A percentile compares a stretch with the other conserved stretches of the same genome.
Evolutionary conservation across 2,113 vertebrate species (phyloP).

Genomic region (Archocentrus centrarchus): DNA sequence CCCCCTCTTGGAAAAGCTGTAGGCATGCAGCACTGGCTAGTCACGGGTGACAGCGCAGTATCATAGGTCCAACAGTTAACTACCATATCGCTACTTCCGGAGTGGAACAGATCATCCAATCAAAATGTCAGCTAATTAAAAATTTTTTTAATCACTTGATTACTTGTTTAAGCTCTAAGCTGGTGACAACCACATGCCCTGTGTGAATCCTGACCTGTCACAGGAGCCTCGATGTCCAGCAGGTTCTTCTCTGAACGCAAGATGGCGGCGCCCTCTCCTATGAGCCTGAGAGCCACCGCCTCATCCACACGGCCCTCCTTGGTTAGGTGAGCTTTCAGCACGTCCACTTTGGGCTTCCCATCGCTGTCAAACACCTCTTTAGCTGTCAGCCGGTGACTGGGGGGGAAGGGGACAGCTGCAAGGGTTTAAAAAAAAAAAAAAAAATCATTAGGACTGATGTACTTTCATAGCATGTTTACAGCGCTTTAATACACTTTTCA

Average conservation of each 20-base stretch:
- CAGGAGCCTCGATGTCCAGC: slow-evolving; percentile 97
- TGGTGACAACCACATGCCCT: no score
- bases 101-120: not conserved
- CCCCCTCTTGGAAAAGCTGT: not conserved
- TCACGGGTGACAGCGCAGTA: rapidly evolving
- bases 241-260: slow-evolving; percentile 95
- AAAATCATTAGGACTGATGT: slow-evolving; percentile 3
- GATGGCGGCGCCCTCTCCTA: slow-evolving; percentile 94
- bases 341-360: slow-evolving; percentile 96
- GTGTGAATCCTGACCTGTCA: slow-evolving; percentile 87
- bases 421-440: not conserved
- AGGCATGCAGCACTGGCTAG: not conserved
- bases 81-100: not conserved
- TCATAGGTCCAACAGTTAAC: not conserved
- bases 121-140: rapidly evolving
- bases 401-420: slow-evolving; percentile 97
- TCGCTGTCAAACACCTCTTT: slow-evolving; percentile 99
- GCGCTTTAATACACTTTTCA: slow-evolving; percentile 20
- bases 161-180: not conserved
- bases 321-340: slow-evolving; percentile 98
- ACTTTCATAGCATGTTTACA: slow-evolving; percentile 24
- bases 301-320: slow-evolving; percentile 98
- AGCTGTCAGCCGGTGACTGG: slow-evolving; percentile 95
- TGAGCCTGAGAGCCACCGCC: slow-evolving; percentile 92
- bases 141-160: not conserved